These are phyloP conservation scores for Cryptus viduatorius DNA, from an alignment of 2,888 invertebrate genomes.

Conservation along the genomic window DNA sequence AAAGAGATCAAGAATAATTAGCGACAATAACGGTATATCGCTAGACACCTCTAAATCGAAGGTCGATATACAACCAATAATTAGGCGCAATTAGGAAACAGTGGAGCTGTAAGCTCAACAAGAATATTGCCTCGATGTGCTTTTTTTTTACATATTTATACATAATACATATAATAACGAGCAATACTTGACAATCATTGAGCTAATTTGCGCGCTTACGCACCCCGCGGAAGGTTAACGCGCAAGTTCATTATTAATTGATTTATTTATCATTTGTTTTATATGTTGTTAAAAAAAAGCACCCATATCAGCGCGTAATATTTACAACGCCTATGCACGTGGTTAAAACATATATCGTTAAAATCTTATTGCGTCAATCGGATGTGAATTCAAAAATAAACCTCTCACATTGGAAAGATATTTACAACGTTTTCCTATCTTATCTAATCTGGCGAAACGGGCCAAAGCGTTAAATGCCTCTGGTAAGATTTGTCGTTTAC, in stretches of 20 bases:
- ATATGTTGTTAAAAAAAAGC: constrained; percentile 24
- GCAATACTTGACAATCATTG: constrained; percentile 53
- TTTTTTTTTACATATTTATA: constrained; percentile 25
- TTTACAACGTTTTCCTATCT: constrained; percentile 55
- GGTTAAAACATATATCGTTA: constrained; percentile 12
- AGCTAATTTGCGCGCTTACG: constrained; percentile 50
- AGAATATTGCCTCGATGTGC: constrained; percentile 49
- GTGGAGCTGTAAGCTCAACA: constrained; percentile 4
- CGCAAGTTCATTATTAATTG: neutral
- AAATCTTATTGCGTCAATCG: constrained; percentile 36
- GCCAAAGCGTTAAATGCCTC: constrained; percentile 62
- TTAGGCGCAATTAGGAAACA: constrained; percentile 26
- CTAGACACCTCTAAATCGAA: neutral
- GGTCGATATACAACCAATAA: constrained; percentile 3
- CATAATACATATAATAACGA: constrained; percentile 20
- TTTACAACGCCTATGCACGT: constrained; percentile 43
- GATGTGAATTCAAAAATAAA: constrained; percentile 46
- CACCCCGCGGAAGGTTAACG: constrained; percentile 1
- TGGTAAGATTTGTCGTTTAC: constrained; percentile 28
- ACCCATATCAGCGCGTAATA: constrained; percentile 37
- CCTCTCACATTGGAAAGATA: constrained; percentile 42
- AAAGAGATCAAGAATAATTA: neutral
- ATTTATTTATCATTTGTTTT: neutral
- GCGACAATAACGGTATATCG: neutral
- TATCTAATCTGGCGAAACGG: constrained; percentile 55